Conservation (phyloP, 2,113 vertebrate genomes). For the Oryzias woworae region DNA sequence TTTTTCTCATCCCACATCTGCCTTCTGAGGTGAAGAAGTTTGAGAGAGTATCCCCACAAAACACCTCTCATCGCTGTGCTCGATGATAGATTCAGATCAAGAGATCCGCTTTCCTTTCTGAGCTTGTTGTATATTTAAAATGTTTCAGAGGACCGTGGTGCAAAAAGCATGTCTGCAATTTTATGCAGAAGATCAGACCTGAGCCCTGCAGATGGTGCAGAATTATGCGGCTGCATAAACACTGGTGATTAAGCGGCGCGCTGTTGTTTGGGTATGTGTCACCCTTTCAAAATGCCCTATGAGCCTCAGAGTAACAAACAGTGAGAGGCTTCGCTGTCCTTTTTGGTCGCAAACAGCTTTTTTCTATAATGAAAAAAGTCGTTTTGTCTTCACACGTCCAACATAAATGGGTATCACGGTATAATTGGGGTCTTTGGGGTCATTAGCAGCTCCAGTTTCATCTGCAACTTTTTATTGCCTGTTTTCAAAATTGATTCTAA, state of each 20-base stretch:
- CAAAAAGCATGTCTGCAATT: conserved; percentile 27
- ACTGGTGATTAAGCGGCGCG: conserved; percentile 73
- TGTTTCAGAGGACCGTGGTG: conserved; percentile 17
- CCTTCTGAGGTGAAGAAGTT: conserved; percentile 60
- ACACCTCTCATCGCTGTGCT: conserved; percentile 35
- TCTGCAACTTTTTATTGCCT: conserved; percentile 1
- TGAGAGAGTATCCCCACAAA: conserved; percentile 44
- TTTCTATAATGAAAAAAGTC: not conserved
- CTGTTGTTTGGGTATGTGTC: conserved; percentile 77
- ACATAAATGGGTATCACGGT: conserved; percentile 42
- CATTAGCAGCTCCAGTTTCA: conserved; percentile 6
- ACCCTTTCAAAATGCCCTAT: conserved; percentile 56
- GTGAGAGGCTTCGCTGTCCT: conserved; percentile 45
- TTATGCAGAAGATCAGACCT: conserved; percentile 56
- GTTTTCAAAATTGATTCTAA: conserved; percentile 40
- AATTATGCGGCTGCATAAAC: conserved; percentile 71
- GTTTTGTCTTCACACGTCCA: conserved; percentile 46
- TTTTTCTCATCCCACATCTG: conserved; percentile 53
- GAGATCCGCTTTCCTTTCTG: conserved; percentile 34
- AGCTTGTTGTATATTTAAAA: conserved; percentile 27
- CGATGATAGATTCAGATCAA: conserved; percentile 35
- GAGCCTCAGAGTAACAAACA: conserved; percentile 54
- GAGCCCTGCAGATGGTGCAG: conserved; percentile 74
- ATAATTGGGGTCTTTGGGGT: conserved; percentile 17
- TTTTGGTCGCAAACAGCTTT: conserved; percentile 26